These are phyloP conservation scores for Neuroterus valhalla DNA, from an alignment of 1,140 invertebrate genomes.

Conservation along the genomic window DNA sequence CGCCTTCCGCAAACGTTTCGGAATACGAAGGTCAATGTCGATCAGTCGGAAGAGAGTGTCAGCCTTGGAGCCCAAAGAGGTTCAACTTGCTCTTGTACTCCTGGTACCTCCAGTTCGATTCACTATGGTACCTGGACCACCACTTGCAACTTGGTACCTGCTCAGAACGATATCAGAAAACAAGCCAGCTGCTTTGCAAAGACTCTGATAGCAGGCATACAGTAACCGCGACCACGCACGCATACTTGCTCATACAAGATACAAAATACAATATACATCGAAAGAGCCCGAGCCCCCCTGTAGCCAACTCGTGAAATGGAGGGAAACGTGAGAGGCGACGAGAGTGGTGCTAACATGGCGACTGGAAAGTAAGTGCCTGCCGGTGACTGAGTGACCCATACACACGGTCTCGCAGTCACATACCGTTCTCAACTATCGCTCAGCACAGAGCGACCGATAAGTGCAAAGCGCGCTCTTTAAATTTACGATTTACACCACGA, in stretches of 20 bases:
- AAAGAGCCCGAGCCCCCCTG: constrained; percentile 16
- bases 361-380: constrained; percentile 66
- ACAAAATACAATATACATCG: not conserved
- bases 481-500: constrained; percentile 17
- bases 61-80: constrained; percentile 19
- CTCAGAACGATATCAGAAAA: not conserved
- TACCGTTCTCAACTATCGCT: constrained; percentile 58
- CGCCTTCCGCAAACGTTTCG: constrained; percentile 22
- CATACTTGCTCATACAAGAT: too few species aligned
- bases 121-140: not conserved
- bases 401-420: constrained; percentile 60
- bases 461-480: constrained; percentile 28
- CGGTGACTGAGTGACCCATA: constrained; percentile 66
- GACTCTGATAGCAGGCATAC: not conserved
- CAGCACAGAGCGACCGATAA: constrained; percentile 46
- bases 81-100: not conserved
- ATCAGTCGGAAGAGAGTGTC: constrained; percentile 26
- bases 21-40: constrained; percentile 28
- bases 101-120: constrained; percentile 1
- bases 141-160: not conserved
- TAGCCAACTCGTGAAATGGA: constrained; percentile 44
- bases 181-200: constrained; percentile 3
- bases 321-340: constrained; percentile 46
- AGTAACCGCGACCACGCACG: not conserved
- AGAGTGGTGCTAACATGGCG: constrained; percentile 62